Evolutionary conservation across 2,113 vertebrate genomes (phyloP), one percentile per base, ranked within the genome.

Genomic region (Hippocampus abdominalis): DNA sequence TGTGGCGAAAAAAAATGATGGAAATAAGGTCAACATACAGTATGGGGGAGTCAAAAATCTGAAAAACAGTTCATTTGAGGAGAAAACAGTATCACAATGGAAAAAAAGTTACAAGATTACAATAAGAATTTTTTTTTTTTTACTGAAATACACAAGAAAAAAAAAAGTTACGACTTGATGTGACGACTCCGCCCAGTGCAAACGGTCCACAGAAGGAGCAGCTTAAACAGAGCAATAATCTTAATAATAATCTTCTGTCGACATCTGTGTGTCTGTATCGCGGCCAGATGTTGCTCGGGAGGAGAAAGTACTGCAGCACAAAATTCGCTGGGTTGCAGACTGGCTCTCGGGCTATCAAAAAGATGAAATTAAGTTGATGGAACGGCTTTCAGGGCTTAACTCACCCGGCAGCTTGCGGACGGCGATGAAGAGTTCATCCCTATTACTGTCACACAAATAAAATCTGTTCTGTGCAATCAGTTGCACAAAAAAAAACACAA

Each of bases 151-250:
- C 7, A 40, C 8, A 0, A 5, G 11, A 7, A 6, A 12, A 51
- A 21, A 51, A 49, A 51, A 51, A 51, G 20, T 51, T 21, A 5
- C 0, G 20, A 51, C 21, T 20, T 51, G 48, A 16, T 48, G 46
- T 4, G 13, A 18, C 6, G 46, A 48, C 64, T 73, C 61, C 70
- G 39, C 69, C 67, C 60, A 72, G 64, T 69, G 73, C 70, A 82
- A 80, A 89, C 69, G 73, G 56, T 29, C 46, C 15, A 36, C 72
- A 84, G 80, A 80, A 76, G 80, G 76, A 80, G 69, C 70, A 79
- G 88, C 88, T 89, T 87, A 86, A 87, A 85, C 75, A 53, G 48
- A 61, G 77, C 68, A 65, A 80, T 89, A 89, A 90, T 91, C 88
- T 83, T 71, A 60, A 60, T 32, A 60, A 60, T 60, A 32, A 60